phyloP scores from a whole-genome alignment of 1,140 invertebrate species.

The Zaprionus kolodkinae region DNA sequence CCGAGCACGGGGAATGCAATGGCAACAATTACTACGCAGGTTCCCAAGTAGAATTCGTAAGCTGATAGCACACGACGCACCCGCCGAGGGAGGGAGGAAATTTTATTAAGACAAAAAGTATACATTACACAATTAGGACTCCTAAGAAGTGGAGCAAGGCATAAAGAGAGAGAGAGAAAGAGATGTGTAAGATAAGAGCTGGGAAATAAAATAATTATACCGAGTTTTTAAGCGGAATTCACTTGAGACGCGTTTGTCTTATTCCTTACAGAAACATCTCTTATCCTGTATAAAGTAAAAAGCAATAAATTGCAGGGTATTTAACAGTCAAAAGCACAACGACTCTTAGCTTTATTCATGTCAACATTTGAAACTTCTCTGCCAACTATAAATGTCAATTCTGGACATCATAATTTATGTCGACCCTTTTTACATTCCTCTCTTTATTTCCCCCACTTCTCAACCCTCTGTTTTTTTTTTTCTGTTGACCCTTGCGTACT shows the following conservation, averaged over 20 bases:
- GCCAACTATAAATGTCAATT: not conserved
- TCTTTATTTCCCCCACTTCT: not conserved
- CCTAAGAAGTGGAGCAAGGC: not conserved
- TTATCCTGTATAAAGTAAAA: too few relatives aligned
- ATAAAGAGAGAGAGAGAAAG: not conserved
- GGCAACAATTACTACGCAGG: not conserved
- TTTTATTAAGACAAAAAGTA: conserved; percentile 47
- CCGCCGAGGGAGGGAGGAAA: conserved; percentile 13
- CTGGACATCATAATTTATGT: not conserved
- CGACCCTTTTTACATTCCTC: conserved; percentile 6
- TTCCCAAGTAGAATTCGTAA: conserved; percentile 27
- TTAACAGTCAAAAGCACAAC: not conserved
- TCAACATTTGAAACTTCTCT: not conserved
- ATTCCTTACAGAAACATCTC: too few relatives aligned
- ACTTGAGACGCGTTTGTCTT: conserved; percentile 1
- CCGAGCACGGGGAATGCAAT: not conserved
- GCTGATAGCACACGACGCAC: conserved; percentile 21
- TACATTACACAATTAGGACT: conserved; percentile 64
- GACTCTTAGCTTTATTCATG: not conserved
- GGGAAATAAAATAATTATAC: conserved; percentile 9
- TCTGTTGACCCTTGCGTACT: not conserved
- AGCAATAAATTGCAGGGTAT: not conserved
- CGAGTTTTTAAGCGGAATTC: not conserved
- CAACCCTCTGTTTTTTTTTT: not conserved
- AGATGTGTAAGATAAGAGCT: not conserved